These are phyloP conservation scores for Phrynosoma platyrhinos DNA, from an alignment of 2,113 vertebrate genomes.

Conservation along the genomic window DNA sequence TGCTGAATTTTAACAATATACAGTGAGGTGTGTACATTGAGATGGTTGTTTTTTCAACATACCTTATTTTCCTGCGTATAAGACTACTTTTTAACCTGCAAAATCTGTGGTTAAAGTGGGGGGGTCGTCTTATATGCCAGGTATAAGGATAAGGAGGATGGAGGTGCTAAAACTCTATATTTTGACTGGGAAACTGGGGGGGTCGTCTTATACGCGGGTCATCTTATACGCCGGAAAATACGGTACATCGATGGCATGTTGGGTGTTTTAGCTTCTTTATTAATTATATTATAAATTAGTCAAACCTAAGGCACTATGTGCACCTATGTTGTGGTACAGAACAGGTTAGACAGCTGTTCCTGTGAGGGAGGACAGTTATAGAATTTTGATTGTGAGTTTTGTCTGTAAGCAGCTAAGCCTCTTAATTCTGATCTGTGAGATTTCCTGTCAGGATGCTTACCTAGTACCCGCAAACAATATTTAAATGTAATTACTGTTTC, in stretches of 20 bases:
- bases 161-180: too few relatives aligned
- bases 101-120: too few relatives aligned
- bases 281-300: background rate
- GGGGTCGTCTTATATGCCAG: too few relatives aligned
- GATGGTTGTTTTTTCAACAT: slow-evolving; percentile 69
- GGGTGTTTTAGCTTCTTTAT: slow-evolving; percentile 49
- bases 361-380: background rate
- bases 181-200: too few relatives aligned
- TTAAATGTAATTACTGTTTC: background rate
- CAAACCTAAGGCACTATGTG: slow-evolving; percentile 37
- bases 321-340: slow-evolving; percentile 24
- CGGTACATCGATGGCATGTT: too few relatives aligned
- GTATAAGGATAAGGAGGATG: too few relatives aligned
- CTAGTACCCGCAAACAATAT: too few relatives aligned
- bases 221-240: too few relatives aligned
- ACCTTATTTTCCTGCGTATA: too few relatives aligned
- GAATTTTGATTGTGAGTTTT: slow-evolving; percentile 44
- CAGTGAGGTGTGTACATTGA: slow-evolving; percentile 12
- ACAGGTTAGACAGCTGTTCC: slow-evolving; percentile 21
- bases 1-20: slow-evolving; percentile 31
- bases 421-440: slow-evolving; percentile 24
- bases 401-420: slow-evolving; percentile 37
- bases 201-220: too few relatives aligned
- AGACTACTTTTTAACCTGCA: too few relatives aligned
- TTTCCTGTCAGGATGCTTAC: slow-evolving; percentile 26